Base-by-base conservation (phyloP, 2,888 invertebrate genomes). In the Tipula unca region DNA sequence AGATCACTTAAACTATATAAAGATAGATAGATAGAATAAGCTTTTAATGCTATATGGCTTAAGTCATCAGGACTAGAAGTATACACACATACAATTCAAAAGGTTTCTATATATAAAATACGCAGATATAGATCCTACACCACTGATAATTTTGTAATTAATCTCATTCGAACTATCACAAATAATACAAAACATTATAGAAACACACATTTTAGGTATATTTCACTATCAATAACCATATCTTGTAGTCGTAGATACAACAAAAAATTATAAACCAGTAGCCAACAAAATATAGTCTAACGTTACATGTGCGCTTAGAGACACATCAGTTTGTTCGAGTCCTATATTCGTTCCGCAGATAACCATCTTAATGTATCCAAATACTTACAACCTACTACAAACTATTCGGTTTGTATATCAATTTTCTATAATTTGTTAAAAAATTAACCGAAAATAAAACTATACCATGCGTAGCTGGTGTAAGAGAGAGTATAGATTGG, bases 281-380 rank as follows among this genome's bases (percentile, higher is more conserved):
- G 69, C 69, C 25, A 25, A 69, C 69, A 2, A 10, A 69, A 69
- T n/a, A 32, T 69, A 10, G 25, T 69, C 10, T 69, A 69, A 69
- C 25, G 25, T 69, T 69, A 69, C 69, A 69, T 25, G 69, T 69
- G 69, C 25, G 69, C 25, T 69, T 25, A 69, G 69, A 25, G 69
- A 69, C 69, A 69, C 69, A 69, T 25, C 25, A 69, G 25, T 25
- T 25, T 17, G 17, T 17, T 54, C 48, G 10, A 25, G 25, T 25
- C 69, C 69, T 10, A 69, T 69, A 69, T 69, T 69, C 25, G 25
- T 69, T 69, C n/a, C n/a, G 25, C 25, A 69, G 69, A 69, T 69
- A 69, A 69, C 25, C 69, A 69, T 69, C 69, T 69, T 69, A 69
- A 69, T 69, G 69, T 69, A 69, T 69, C 69, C 69, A 69, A 69